These are phyloP conservation scores for sheep (Ovis aries) DNA, from an alignment of 2,113 vertebrate species.

Conservation along the genomic window ARS-UI_Ramb_v3.0 NC_056055.1:181443001-181443500, in stretches of 20 bases:
- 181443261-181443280: background rate
- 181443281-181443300: background rate
- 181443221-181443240: background rate
- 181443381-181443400: background rate
- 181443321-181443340: background rate
- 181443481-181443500: background rate
- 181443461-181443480: background rate
- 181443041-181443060: background rate
- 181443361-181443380: background rate
- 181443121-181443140: background rate
- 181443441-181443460: background rate
- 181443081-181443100: background rate
- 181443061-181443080: background rate
- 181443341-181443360: background rate
- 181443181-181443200: background rate
- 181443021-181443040: background rate
- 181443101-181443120: accelerated
- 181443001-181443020: background rate
- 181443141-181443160: background rate
- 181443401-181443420: background rate
- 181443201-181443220: background rate
- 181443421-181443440: background rate
- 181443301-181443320: background rate
- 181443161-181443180: background rate
- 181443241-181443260: background rate